phyloP scores from a whole-genome alignment of 2,113 vertebrate genomes.

The Grallaria varia region DNA sequence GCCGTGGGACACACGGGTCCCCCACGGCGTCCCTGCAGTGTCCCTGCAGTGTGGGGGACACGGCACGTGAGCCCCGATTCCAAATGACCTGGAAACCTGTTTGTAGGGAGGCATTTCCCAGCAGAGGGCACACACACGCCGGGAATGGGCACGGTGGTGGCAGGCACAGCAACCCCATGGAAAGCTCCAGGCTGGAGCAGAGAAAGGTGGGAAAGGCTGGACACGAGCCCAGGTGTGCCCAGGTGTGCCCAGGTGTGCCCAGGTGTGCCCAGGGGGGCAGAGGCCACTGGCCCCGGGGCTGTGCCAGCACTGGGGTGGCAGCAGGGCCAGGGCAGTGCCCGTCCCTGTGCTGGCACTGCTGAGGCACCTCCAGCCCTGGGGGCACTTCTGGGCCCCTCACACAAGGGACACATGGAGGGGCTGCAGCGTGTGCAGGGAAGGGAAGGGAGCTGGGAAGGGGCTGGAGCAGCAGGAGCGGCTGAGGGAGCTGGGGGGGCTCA shows the following conservation, averaged over 20 bases:
- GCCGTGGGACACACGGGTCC: background rate
- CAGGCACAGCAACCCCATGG: background rate
- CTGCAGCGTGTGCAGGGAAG: no score
- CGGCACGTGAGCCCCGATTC: background rate
- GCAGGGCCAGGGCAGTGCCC: background rate
- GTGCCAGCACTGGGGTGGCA: background rate
- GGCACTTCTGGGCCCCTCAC: no score
- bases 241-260: background rate
- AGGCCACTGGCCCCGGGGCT: background rate
- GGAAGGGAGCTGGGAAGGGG: no score
- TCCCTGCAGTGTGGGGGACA: background rate
- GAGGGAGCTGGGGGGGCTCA: no score
- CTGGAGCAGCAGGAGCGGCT: no score
- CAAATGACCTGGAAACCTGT: background rate
- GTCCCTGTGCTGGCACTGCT: background rate
- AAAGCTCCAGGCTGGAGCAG: background rate
- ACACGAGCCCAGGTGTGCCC: background rate
- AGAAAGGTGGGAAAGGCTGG: background rate
- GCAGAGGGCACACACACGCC: background rate
- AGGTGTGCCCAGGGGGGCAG: background rate
- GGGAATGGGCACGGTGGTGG: background rate
- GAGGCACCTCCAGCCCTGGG: background rate
- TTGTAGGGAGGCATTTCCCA: accelerated
- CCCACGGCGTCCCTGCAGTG: no score
- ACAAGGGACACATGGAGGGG: no score